A percentile compares a stretch with the other conserved stretches of the same genome.
Conservation (phyloP, 2,113 vertebrate genomes). For the Psammodynastes pulverulentus region DNA sequence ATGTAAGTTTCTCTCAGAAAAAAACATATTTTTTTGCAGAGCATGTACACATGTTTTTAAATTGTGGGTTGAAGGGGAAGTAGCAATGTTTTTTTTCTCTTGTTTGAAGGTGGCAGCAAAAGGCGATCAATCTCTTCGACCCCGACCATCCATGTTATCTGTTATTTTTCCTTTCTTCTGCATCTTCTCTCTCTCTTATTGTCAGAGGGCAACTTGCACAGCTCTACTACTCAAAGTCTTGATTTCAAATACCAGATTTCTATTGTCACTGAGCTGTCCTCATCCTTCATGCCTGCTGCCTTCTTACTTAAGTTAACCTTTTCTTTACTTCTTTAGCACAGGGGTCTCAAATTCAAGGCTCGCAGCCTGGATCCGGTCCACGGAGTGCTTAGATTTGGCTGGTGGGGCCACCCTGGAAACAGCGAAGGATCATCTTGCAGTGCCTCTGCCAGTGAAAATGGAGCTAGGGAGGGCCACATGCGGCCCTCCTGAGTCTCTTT, state of each 20-base stretch:
- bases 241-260: background rate
- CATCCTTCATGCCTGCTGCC: background rate
- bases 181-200: background rate
- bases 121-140: background rate
- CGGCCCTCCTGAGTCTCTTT: too few relatives aligned
- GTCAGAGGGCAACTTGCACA: background rate
- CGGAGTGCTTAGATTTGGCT: too few relatives aligned
- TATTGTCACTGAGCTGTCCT: background rate
- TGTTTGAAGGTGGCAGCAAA: background rate
- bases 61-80: background rate
- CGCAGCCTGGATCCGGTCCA: rapidly evolving
- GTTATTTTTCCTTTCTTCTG: background rate
- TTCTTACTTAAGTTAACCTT: background rate
- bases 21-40: background rate
- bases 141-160: background rate
- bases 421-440: too few relatives aligned
- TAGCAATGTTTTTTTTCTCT: background rate
- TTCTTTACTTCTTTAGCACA: background rate
- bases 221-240: background rate
- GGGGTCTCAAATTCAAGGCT: too few relatives aligned
- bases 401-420: too few relatives aligned
- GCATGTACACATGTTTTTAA: background rate
- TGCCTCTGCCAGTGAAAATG: too few relatives aligned
- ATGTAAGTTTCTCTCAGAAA: background rate
- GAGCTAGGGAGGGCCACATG: too few relatives aligned